Evolutionary conservation across 1,140 invertebrate species (phyloP).

Genomic region (Sitobion miscanthi): DNA sequence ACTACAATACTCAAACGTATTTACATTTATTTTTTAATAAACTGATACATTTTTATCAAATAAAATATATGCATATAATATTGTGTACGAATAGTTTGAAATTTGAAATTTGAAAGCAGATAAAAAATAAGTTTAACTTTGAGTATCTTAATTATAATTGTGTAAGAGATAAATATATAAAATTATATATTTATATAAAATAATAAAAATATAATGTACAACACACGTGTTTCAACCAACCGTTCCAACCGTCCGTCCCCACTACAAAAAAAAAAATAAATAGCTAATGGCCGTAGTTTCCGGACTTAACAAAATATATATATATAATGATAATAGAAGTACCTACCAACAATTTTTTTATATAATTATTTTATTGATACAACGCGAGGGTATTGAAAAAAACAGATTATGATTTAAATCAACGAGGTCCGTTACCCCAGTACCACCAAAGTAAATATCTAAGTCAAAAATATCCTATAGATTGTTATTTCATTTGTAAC

Average conservation of each 20-base stretch:
- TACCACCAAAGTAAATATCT: no score
- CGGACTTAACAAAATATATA: no score
- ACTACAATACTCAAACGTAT: background rate
- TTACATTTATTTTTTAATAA: background rate
- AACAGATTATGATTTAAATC: background rate
- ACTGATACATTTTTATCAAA: background rate
- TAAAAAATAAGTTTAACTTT: background rate
- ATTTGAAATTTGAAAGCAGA: background rate
- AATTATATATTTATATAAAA: background rate
- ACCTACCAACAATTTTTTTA: background rate
- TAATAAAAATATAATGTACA: background rate
- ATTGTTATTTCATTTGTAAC: no score
- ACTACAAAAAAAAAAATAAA: no score
- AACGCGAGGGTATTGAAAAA: background rate
- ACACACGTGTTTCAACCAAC: no score
- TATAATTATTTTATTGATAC: background rate
- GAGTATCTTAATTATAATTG: background rate
- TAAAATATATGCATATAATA: background rate
- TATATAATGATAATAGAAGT: background rate
- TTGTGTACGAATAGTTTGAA: background rate
- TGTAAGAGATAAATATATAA: background rate
- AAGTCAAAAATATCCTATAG: no score
- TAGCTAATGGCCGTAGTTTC: no score
- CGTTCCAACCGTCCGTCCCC: no score
- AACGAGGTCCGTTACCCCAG: background rate